Conservation (phyloP, 1,140 invertebrate species). For the Danaus plexippus region DNA sequence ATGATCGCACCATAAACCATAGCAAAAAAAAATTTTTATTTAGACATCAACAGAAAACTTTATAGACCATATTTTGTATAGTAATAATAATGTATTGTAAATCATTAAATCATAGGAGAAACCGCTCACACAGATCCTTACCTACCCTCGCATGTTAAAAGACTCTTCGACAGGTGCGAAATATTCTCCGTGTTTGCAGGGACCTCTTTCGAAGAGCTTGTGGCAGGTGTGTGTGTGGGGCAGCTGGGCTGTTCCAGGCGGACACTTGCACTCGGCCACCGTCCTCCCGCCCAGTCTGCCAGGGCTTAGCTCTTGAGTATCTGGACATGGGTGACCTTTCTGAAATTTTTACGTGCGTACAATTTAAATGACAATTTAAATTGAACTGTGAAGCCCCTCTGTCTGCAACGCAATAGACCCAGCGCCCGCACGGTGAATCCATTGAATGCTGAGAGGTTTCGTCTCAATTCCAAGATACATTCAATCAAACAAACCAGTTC, state of each 20-base stretch:
- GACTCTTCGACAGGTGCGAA: slow-evolving; percentile 76
- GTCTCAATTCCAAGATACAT: no score
- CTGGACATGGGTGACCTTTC: slow-evolving; percentile 84
- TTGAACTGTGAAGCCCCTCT: no score
- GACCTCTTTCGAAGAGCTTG: slow-evolving; percentile 79
- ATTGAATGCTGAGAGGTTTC: no score
- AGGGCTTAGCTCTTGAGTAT: slow-evolving; percentile 85
- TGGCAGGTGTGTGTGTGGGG: slow-evolving; percentile 75
- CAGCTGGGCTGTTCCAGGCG: slow-evolving; percentile 80
- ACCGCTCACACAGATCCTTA: slow-evolving; percentile 40
- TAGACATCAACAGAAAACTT: no score
- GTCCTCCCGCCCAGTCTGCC: slow-evolving; percentile 71
- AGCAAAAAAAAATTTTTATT: no score
- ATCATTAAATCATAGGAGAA: background rate
- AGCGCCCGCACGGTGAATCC: no score
- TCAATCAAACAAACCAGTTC: no score
- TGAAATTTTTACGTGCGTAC: slow-evolving; percentile 38
- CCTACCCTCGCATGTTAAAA: slow-evolving; percentile 67
- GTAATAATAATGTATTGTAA: no score
- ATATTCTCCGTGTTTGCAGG: slow-evolving; percentile 79
- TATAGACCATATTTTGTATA: no score
- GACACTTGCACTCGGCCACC: slow-evolving; percentile 83
- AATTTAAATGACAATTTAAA: background rate
- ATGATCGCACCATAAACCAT: no score
- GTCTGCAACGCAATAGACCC: no score